Evolutionary conservation across 2,113 vertebrate genomes (phyloP).

Genomic region (Cynocephalus volans): DNA sequence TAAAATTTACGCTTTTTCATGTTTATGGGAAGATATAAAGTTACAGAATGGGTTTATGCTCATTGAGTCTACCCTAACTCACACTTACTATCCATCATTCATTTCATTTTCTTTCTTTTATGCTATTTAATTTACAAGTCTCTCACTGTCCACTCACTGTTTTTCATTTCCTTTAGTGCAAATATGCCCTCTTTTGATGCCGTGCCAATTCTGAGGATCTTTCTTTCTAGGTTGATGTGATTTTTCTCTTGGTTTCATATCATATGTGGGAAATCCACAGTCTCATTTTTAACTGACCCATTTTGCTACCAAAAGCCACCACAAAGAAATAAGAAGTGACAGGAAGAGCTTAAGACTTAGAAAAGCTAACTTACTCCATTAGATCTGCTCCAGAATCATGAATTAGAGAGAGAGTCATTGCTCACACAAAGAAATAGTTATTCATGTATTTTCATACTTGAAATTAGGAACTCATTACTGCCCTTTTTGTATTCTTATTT

Average conservation of each 20-base stretch:
- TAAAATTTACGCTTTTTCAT: neutral
- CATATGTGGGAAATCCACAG: neutral
- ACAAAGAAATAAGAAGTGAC: slow-evolving; percentile 47
- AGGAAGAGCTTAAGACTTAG: neutral
- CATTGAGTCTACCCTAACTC: neutral
- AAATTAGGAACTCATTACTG: slow-evolving; percentile 44
- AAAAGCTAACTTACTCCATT: neutral
- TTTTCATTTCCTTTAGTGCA: slow-evolving; percentile 4
- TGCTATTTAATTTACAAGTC: neutral
- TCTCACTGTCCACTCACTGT: neutral
- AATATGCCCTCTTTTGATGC: neutral
- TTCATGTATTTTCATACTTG: neutral
- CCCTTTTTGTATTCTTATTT: slow-evolving; percentile 20
- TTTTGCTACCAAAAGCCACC: neutral
- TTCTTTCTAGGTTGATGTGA: neutral
- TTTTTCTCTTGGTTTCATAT: neutral
- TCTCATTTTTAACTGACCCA: slow-evolving; percentile 26
- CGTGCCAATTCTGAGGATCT: neutral
- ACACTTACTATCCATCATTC: neutral
- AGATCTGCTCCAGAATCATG: slow-evolving; percentile 4
- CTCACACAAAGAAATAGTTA: neutral
- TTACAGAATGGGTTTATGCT: neutral
- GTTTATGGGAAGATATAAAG: neutral
- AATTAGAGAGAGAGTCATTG: neutral
- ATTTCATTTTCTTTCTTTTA: slow-evolving; percentile 21